Conservation (phyloP, 2,888 invertebrate genomes). For the Microchrysa polita region DNA sequence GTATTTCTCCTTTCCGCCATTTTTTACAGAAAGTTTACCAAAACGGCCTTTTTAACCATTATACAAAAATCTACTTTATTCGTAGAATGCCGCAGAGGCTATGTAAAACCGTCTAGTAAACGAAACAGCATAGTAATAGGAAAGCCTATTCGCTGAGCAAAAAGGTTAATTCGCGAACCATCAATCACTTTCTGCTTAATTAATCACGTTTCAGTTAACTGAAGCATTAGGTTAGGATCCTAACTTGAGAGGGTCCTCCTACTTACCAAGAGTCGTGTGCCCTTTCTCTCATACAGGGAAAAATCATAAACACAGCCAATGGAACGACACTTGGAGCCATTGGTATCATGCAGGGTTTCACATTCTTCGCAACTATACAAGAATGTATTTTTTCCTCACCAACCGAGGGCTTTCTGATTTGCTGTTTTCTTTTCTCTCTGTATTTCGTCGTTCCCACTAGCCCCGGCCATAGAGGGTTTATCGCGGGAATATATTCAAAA, state of each 20-base stretch:
- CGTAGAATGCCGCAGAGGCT: too few relatives aligned
- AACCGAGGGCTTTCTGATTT: neutral
- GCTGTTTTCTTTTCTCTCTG: neutral
- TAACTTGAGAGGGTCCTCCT: constrained; percentile 27
- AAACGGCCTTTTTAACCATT: too few relatives aligned
- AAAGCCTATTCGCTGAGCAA: neutral
- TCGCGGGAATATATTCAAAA: neutral
- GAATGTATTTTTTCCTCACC: neutral
- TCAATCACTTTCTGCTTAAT: constrained; percentile 41
- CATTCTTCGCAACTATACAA: neutral
- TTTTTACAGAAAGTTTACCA: neutral
- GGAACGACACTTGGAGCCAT: neutral
- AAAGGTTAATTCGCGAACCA: neutral
- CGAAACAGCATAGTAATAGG: neutral
- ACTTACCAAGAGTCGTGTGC: neutral
- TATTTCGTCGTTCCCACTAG: neutral
- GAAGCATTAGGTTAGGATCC: constrained; percentile 41
- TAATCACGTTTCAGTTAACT: constrained; percentile 35
- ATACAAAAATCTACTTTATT: too few relatives aligned
- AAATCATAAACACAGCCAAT: constrained; percentile 15
- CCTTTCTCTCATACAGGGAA: neutral
- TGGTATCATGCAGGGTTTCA: constrained; percentile 19
- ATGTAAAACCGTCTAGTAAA: neutral
- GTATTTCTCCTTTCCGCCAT: constrained; percentile 17
- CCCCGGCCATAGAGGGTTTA: too few relatives aligned